Percentiles rank a stretch among this genome's conserved stretches.
phyloP scores from a whole-genome alignment of 2,113 vertebrate species.

The Elachura formosa region DNA sequence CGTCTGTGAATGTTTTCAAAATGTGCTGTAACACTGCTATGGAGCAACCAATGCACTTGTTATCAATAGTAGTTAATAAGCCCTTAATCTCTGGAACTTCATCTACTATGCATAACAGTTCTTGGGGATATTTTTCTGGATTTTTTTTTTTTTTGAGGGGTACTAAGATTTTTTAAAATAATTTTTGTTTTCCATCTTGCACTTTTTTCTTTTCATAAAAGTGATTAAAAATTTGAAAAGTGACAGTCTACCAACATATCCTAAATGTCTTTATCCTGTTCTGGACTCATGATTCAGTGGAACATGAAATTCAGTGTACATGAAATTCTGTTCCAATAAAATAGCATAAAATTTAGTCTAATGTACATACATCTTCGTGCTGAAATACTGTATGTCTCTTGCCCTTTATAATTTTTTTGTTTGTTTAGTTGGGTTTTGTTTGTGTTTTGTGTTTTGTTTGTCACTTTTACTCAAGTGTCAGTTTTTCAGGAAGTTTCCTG shows the following conservation, averaged over 20 bases:
- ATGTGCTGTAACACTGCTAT: background rate
- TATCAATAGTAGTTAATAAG: background rate
- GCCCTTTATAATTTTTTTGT: accelerated
- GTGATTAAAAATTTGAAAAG: background rate
- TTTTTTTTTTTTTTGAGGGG: accelerated
- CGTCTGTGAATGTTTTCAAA: background rate
- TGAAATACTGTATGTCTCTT: background rate
- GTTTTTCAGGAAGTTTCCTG: background rate
- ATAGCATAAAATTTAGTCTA: background rate
- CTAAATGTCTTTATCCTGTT: background rate
- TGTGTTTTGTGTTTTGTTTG: too few species aligned
- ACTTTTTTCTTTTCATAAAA: background rate
- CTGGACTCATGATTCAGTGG: background rate
- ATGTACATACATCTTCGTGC: background rate
- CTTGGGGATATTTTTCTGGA: background rate
- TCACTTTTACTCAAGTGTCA: background rate
- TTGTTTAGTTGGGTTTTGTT: too few species aligned
- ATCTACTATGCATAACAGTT: background rate
- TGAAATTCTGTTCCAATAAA: background rate
- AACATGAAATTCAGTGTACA: background rate
- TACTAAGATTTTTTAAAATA: background rate
- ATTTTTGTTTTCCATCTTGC: background rate
- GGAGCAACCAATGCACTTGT: background rate
- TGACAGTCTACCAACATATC: accelerated
- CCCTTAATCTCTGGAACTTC: background rate